Percentiles rank a stretch among this genome's conserved stretches.
Conservation (phyloP, 1,140 invertebrate genomes). For the Zaprionus davidi region DNA sequence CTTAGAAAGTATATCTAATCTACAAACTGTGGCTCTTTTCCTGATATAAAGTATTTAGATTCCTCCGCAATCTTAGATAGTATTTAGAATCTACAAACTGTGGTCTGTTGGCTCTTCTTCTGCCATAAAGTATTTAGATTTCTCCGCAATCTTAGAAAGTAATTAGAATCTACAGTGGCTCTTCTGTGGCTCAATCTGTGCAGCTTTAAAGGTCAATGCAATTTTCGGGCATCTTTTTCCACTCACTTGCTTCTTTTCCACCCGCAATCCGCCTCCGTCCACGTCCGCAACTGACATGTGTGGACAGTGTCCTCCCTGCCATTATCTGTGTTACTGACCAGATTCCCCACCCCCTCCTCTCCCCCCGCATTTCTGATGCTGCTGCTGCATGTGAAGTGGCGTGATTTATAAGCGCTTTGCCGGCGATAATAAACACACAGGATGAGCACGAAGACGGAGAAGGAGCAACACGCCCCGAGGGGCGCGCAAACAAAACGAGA, state of each 20-base stretch:
- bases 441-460: neutral
- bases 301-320: conserved; percentile 34
- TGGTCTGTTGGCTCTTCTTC: no score
- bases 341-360: neutral
- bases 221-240: conserved; percentile 47
- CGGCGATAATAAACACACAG: conserved; percentile 67
- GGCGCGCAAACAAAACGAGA: conserved; percentile 42
- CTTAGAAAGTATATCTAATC: neutral
- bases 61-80: no score
- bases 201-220: conserved; percentile 39
- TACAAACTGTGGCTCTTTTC: no score
- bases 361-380: neutral
- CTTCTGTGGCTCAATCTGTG: neutral
- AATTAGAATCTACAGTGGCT: no score
- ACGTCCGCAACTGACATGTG: conserved; percentile 35
- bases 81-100: no score
- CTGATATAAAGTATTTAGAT: no score
- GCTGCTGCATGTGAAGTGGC: conserved; percentile 65
- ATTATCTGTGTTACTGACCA: conserved; percentile 46
- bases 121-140: no score
- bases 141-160: no score
- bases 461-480: conserved; percentile 30
- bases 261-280: neutral
- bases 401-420: conserved; percentile 79
- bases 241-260: neutral